These are phyloP conservation scores for Calameuta idolon DNA, from an alignment of 2,888 invertebrate species.

Conservation along the genomic window DNA sequence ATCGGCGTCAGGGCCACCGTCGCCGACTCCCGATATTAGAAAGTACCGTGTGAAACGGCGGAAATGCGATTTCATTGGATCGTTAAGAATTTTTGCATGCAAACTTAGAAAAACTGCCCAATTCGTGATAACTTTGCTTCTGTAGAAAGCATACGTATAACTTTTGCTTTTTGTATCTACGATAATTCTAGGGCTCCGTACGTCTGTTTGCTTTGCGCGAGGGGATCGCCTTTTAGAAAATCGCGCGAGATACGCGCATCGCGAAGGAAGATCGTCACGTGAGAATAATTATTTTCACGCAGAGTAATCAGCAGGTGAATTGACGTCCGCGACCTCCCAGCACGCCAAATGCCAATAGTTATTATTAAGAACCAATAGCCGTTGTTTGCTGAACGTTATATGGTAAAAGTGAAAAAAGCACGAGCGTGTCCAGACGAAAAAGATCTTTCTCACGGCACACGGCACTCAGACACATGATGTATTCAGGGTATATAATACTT, in stretches of 20 bases:
- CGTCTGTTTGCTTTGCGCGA: neutral
- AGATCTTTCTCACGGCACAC: conserved; percentile 9
- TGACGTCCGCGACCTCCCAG: conserved; percentile 4
- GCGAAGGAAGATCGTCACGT: neutral
- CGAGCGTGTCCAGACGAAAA: conserved; percentile 1
- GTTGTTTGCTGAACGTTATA: neutral
- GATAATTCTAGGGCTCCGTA: too few species aligned
- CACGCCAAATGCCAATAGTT: conserved; percentile 3
- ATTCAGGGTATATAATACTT: neutral
- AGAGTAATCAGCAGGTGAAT: conserved; percentile 8
- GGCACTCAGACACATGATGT: neutral
- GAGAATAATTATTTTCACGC: conserved; percentile 49
- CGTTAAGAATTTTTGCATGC: neutral
- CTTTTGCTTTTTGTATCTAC: too few species aligned
- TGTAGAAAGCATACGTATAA: neutral
- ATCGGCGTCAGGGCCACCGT: conserved; percentile 2
- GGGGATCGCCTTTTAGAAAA: neutral
- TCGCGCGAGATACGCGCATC: neutral
- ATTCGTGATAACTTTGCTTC: neutral
- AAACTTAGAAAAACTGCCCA: neutral
- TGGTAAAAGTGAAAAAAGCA: conserved; percentile 3
- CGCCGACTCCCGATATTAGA: conserved; percentile 8
- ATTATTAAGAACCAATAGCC: neutral
- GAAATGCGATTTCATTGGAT: conserved; percentile 7
- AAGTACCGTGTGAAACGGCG: conserved; percentile 2